Conservation (phyloP, 1,140 invertebrate genomes). For the Brachionus manjavacas region DNA sequence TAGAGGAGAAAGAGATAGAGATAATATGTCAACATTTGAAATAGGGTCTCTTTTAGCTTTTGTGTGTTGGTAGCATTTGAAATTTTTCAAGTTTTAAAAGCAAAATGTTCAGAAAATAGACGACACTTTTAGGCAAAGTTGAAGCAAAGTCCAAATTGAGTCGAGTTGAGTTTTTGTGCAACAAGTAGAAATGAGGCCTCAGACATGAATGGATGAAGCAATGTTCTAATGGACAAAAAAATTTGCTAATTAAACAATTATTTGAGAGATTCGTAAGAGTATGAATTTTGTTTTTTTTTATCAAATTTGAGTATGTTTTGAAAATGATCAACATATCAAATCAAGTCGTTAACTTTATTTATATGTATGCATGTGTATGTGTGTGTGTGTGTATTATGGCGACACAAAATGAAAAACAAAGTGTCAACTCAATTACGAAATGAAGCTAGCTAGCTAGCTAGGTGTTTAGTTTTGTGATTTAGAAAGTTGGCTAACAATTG, state of each 20-base stretch:
- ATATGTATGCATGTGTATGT: too few species aligned
- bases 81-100: too few species aligned
- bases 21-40: background rate
- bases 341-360: background rate
- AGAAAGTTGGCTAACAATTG: background rate
- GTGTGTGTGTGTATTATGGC: background rate
- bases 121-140: too few species aligned
- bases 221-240: too few species aligned
- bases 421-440: slow-evolving; percentile 14
- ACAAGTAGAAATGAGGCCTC: too few species aligned
- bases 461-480: background rate
- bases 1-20: background rate
- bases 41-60: background rate
- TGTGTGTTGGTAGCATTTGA: too few species aligned
- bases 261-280: background rate
- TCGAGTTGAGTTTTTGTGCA: too few species aligned
- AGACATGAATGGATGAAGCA: too few species aligned
- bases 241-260: too few species aligned
- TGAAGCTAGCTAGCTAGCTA: background rate
- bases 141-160: too few species aligned
- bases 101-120: too few species aligned
- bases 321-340: background rate
- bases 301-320: background rate
- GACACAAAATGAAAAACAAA: background rate
- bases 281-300: background rate